Evolutionary conservation across 2,113 vertebrate genomes (phyloP).

Genomic region (Syngnathus scovelli): DNA sequence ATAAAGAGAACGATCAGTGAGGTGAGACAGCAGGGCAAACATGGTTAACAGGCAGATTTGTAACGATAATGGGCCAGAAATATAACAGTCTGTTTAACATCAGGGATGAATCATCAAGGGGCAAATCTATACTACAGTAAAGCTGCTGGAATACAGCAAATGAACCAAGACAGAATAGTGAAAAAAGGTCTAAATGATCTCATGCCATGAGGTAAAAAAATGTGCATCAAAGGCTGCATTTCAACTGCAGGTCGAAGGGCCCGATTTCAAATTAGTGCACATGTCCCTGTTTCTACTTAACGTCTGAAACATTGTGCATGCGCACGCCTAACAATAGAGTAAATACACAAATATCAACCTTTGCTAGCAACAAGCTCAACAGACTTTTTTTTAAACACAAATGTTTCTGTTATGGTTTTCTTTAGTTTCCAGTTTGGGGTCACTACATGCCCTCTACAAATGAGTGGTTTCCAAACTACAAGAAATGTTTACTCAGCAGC

Average conservation of each 20-base stretch:
- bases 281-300: neutral
- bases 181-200: slow-evolving; percentile 23
- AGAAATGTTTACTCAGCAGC: slow-evolving; percentile 86
- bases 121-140: slow-evolving; percentile 33
- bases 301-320: neutral
- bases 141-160: slow-evolving; percentile 13
- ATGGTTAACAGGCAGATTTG: slow-evolving; percentile 68
- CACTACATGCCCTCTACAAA: slow-evolving; percentile 46
- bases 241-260: neutral
- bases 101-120: slow-evolving; percentile 46
- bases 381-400: neutral
- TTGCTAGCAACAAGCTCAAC: neutral
- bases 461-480: slow-evolving; percentile 65
- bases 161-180: slow-evolving; percentile 11
- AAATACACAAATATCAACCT: neutral
- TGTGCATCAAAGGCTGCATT: slow-evolving; percentile 17
- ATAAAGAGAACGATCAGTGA: slow-evolving; percentile 68
- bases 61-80: slow-evolving; percentile 65
- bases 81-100: slow-evolving; percentile 54
- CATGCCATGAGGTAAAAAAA: slow-evolving; percentile 24
- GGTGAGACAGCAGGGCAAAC: slow-evolving; percentile 66
- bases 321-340: neutral
- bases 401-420: neutral
- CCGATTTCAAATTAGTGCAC: neutral
- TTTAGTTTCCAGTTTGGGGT: slow-evolving; percentile 50